These are phyloP conservation scores for Puffinus mauretanicus DNA, from an alignment of 2,113 vertebrate species.

Conservation along the genomic window DNA sequence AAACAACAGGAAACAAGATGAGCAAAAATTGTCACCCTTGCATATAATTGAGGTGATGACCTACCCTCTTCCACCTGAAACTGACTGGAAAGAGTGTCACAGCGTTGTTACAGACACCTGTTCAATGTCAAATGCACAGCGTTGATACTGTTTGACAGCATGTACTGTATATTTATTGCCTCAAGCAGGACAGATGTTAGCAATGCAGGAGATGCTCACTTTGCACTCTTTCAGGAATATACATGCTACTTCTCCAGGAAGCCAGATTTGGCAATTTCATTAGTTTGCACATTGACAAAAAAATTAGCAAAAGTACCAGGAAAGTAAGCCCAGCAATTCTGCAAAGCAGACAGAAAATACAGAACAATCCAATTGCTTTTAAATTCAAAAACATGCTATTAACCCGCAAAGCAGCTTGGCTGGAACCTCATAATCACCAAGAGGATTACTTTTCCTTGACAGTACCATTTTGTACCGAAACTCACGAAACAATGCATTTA, in stretches of 20 bases:
- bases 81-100: not conserved
- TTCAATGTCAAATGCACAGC: not conserved
- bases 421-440: not conserved
- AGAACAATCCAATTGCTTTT: not conserved
- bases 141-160: not conserved
- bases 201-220: not conserved
- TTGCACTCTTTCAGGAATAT: not conserved
- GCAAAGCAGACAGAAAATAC: not conserved
- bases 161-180: not conserved
- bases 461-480: not conserved
- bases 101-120: not conserved
- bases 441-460: not conserved
- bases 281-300: not conserved
- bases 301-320: not conserved
- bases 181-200: not conserved
- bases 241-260: not conserved
- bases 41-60: conserved; percentile 44
- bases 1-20: conserved; percentile 34
- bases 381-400: not conserved
- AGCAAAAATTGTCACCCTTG: not conserved
- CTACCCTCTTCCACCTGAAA: not conserved
- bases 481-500: not conserved
- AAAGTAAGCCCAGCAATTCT: not conserved
- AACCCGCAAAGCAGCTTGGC: not conserved
- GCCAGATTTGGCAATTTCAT: not conserved